These are phyloP conservation scores for Dicrurus megarhynchus DNA, from an alignment of 2,113 vertebrate species.

Conservation along the genomic window DNA sequence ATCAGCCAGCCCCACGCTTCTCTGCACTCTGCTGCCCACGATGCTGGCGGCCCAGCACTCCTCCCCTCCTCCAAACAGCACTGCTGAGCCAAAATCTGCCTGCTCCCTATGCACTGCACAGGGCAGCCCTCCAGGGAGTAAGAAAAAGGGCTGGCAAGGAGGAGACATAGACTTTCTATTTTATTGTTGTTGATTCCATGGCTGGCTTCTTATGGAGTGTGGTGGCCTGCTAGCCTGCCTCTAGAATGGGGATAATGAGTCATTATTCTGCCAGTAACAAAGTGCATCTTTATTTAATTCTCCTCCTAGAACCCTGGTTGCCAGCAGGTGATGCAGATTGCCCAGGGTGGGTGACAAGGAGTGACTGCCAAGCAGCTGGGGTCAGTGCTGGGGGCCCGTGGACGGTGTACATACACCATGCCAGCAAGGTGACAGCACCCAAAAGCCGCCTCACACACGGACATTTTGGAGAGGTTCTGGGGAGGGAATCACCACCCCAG, in stretches of 20 bases:
- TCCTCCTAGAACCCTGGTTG: fast-evolving
- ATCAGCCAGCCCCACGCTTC: background rate
- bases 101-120: background rate
- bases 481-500: background rate
- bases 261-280: background rate
- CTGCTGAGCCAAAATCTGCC: background rate
- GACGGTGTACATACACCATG: fast-evolving
- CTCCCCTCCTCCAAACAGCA: background rate
- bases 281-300: background rate
- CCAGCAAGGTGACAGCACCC: background rate
- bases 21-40: conserved; percentile 20
- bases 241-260: background rate
- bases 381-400: fast-evolving
- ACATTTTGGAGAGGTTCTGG: background rate
- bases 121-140: background rate
- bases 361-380: background rate
- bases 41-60: background rate
- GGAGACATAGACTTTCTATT: background rate
- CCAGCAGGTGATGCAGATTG: background rate
- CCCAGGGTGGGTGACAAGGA: background rate
- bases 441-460: background rate
- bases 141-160: background rate
- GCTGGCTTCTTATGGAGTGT: background rate
- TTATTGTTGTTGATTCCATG: background rate
- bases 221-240: background rate